Base-by-base conservation (phyloP, 2,113 vertebrate genomes). In the Patagioenas fasciata region DNA sequence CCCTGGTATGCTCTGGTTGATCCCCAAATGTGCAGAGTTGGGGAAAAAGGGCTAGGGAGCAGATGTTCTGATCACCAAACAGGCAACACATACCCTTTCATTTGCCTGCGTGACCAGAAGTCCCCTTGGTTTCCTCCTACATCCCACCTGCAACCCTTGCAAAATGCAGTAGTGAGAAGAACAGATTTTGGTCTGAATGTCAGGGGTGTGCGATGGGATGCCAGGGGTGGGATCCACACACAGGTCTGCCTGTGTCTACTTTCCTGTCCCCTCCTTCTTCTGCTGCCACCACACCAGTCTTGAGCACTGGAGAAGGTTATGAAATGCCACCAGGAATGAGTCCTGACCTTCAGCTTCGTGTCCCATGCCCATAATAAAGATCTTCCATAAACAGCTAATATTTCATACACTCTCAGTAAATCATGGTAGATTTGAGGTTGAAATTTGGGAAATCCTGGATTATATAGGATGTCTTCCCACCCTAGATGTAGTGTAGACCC, bases 211-310 rank as follows among this genome's bases (percentile, higher is more conserved):
- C 25, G 10, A 11, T 34, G 47, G 56, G 42, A 44, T 32, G 38
- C 9, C 0, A 0, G 10, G 13, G 25, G 23, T 67, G 44, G 19
- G 17, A 50, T 28, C 47, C 24, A 19, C 19, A 15, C 32, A 6
- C 10, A 71, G 14, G 15, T 48, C 31, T 53, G n/a, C 31, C 32
- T 40, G 10, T 19, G 10, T 47, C 50, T 9, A 3, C 29, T 53
- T 6, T 77, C 26, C 53, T 56, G 36, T n/a, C 32, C 24, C 40
- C 32, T 40, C 32, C 5, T 78, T 62, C 67, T 75, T 18, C 60
- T 47, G 54, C 16, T 78, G 16, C 56, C 72, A 56, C 53, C 42
- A 47, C 28, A 24, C 9, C 40, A 34, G 8, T 28, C 42, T 14
- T 26, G 36, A 79, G 28, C 54, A 38, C 48, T 53, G 36, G 34